Percentiles rank a stretch among this genome's conserved stretches.
These are phyloP conservation scores for Lepidochrysops patricia DNA, from an alignment of 2,888 invertebrate genomes.

Conservation along the genomic window DNA sequence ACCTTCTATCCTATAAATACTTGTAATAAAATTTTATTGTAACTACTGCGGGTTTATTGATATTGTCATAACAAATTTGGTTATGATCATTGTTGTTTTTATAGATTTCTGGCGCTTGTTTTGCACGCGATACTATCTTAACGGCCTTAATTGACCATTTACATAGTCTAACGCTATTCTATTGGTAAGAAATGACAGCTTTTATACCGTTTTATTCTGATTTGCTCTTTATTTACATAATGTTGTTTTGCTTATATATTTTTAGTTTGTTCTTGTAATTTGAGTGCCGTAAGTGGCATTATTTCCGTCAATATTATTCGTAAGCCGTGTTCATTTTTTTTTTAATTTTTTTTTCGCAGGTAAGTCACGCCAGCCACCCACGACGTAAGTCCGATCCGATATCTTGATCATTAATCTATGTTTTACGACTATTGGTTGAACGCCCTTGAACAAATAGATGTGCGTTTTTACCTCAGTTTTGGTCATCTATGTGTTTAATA, in stretches of 20 bases:
- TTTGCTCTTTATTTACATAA: background rate
- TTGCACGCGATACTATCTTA: background rate
- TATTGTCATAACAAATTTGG: background rate
- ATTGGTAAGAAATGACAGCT: no score
- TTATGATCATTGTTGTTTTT: background rate
- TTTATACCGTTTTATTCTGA: no score
- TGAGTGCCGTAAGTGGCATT: background rate
- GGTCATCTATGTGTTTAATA: no score
- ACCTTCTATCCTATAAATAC: background rate
- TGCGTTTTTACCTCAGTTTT: background rate
- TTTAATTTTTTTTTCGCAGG: slow-evolving; percentile 2
- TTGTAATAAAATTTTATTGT: background rate
- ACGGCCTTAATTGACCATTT: background rate
- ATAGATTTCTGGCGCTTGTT: background rate
- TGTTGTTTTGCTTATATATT: background rate
- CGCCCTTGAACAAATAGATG: background rate
- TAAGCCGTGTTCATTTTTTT: background rate
- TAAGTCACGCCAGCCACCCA: slow-evolving; percentile 6
- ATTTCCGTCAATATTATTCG: background rate
- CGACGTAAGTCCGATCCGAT: slow-evolving; percentile 1
- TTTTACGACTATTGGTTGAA: slow-evolving; percentile 3
- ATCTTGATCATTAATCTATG: background rate
- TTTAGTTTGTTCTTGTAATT: background rate
- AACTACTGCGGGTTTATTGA: background rate
- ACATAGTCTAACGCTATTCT: background rate